phyloP scores from a whole-genome alignment of 2,797 vertebrate genomes.

The Sebastes minor region DNA sequence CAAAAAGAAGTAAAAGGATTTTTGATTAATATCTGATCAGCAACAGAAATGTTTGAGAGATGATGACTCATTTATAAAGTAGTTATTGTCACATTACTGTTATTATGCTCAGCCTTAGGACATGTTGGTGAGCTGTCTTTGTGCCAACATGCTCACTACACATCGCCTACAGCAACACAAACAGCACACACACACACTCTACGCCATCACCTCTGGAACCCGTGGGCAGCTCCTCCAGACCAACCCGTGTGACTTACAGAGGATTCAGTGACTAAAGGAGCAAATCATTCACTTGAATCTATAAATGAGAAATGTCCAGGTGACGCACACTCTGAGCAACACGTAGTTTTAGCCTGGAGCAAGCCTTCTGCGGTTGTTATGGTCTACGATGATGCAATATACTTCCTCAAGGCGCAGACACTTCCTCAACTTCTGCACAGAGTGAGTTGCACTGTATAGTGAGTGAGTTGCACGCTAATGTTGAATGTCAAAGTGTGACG shows the following conservation, averaged over 20 bases:
- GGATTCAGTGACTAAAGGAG: neutral
- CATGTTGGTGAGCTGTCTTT: neutral
- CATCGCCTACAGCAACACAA: neutral
- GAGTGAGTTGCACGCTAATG: too few relatives aligned
- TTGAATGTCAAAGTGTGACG: neutral
- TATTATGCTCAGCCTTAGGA: neutral
- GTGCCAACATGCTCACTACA: neutral
- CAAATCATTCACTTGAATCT: neutral
- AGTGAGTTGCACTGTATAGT: neutral
- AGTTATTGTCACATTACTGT: neutral
- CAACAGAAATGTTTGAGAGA: neutral
- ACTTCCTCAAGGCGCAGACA: neutral
- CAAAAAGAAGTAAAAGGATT: neutral
- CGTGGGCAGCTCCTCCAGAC: neutral
- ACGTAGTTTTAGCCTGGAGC: neutral
- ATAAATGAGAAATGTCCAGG: neutral
- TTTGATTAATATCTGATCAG: neutral
- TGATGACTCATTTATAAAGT: too few relatives aligned
- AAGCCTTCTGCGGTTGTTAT: neutral
- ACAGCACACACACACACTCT: neutral
- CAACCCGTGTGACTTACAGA: neutral
- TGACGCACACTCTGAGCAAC: neutral
- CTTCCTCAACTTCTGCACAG: neutral
- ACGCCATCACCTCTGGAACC: neutral
- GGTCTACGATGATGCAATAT: neutral